Conservation (phyloP, 2,113 vertebrate species). For the Alectura lathami region DNA sequence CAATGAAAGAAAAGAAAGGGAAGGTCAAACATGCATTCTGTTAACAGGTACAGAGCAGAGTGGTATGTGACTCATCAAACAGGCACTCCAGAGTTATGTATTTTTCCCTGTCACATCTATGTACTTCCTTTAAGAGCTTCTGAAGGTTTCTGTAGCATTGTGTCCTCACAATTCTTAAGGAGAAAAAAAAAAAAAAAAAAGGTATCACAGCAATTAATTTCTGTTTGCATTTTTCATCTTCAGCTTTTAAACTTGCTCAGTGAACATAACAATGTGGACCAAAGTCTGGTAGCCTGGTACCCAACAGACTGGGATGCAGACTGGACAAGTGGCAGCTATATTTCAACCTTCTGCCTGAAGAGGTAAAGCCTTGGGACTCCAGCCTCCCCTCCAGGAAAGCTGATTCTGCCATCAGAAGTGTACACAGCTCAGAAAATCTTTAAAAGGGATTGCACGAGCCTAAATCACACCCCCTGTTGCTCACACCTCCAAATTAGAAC, state of each 20-base stretch:
- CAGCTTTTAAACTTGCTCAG: neutral
- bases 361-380: neutral
- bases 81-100: neutral
- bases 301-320: neutral
- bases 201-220: too few species aligned
- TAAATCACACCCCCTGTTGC: neutral
- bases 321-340: neutral
- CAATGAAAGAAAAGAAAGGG: neutral
- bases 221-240: neutral
- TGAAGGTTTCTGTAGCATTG: neutral
- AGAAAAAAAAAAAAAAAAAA: too few species aligned
- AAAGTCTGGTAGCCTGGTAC: neutral
- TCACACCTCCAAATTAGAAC: neutral
- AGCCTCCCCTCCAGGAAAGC: neutral
- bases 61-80: constrained; percentile 35
- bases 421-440: neutral
- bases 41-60: constrained; percentile 21
- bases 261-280: fast-evolving
- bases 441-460: neutral
- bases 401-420: neutral
- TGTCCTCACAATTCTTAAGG: neutral
- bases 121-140: constrained; percentile 47
- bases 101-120: neutral
- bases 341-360: neutral
- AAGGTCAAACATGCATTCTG: constrained; percentile 23